Percentiles rank a stretch among this genome's conserved stretches.
Conservation (phyloP, 2,113 vertebrate genomes). For the Ammodramus savannarum region DNA sequence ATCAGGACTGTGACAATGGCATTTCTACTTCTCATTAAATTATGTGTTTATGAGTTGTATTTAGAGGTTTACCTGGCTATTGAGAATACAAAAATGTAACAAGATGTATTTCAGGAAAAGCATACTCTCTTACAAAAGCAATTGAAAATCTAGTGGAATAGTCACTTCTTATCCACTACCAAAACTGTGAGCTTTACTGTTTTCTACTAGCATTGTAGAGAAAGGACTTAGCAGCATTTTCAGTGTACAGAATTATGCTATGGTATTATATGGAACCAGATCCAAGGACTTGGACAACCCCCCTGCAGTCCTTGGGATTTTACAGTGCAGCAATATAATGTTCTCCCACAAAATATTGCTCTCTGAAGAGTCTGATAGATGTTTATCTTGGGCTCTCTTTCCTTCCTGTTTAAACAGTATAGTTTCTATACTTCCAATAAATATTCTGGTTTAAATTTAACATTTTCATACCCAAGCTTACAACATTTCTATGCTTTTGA, state of each 20-base stretch:
- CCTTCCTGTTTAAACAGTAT: slow-evolving; percentile 12
- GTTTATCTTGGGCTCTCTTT: slow-evolving; percentile 9
- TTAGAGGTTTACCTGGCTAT: neutral
- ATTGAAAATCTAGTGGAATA: neutral
- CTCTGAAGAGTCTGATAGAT: slow-evolving; percentile 20
- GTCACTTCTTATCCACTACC: neutral
- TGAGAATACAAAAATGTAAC: neutral
- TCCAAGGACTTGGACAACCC: neutral
- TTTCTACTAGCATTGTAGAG: neutral
- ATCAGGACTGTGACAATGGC: neutral
- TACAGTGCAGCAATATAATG: neutral
- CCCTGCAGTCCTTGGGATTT: neutral
- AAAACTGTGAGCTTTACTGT: neutral
- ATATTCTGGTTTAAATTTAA: neutral
- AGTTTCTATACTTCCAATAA: neutral
- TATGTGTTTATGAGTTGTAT: neutral
- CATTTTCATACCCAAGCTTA: neutral
- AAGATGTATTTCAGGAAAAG: neutral
- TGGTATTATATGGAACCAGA: neutral
- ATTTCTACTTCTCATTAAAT: neutral
- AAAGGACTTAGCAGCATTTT: neutral
- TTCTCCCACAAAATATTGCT: neutral
- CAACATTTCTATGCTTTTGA: neutral
- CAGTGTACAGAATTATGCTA: neutral
- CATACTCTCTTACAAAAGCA: neutral